These are phyloP conservation scores for Serrognathus titanus DNA, from an alignment of 2,888 invertebrate species.

Conservation along the genomic window DNA sequence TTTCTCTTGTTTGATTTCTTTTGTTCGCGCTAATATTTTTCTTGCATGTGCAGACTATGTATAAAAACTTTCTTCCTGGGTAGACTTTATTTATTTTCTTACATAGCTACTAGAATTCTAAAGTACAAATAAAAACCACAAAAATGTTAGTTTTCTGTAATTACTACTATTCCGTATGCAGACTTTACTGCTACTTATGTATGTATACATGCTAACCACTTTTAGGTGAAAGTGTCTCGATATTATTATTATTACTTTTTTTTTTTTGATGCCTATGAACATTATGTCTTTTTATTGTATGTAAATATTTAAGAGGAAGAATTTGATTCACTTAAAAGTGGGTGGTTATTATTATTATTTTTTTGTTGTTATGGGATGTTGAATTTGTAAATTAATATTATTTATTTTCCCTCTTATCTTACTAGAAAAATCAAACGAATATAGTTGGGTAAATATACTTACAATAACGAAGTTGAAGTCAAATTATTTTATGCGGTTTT, in stretches of 20 bases:
- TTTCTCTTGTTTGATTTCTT: slow-evolving; percentile 5
- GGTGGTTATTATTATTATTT: slow-evolving; percentile 4
- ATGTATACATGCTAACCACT: background rate
- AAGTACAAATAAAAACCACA: slow-evolving; percentile 23
- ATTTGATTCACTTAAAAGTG: slow-evolving; percentile 14
- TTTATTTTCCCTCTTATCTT: background rate
- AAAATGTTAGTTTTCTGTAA: slow-evolving; percentile 9
- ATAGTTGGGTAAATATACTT: slow-evolving; percentile 2
- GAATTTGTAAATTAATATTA: slow-evolving; percentile 2
- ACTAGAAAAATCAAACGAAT: slow-evolving; percentile 5
- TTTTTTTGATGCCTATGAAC: no score
- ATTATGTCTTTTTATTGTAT: no score
- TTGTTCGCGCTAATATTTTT: slow-evolving; percentile 6
- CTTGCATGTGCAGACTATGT: slow-evolving; percentile 1
- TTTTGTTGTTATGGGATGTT: slow-evolving; percentile 3
- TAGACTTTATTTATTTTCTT: slow-evolving; percentile 22
- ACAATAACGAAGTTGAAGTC: slow-evolving; percentile 10
- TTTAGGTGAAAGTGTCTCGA: no score
- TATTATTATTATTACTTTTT: no score
- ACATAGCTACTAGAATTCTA: slow-evolving; percentile 19
- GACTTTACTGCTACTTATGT: slow-evolving; percentile 9
- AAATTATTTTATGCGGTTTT: slow-evolving; percentile 16
- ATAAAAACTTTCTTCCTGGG: slow-evolving; percentile 13
- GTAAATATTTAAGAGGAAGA: no score
- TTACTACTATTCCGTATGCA: slow-evolving; percentile 2